Evolutionary conservation across 2,113 vertebrate species (phyloP).

Genomic region (Grantiella picta): DNA sequence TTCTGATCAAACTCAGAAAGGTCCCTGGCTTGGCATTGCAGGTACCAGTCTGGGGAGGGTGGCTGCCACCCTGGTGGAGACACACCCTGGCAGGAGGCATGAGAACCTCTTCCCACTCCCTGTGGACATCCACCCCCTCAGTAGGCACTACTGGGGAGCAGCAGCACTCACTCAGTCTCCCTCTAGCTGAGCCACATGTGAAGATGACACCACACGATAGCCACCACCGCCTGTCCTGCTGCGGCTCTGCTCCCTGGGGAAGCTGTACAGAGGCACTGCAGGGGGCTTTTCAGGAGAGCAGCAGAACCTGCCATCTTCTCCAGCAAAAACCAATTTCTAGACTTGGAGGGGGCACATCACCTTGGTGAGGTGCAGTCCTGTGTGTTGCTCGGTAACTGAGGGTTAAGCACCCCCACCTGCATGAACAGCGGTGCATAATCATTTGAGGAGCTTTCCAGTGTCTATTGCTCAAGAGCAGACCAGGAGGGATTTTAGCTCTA

Average conservation of each 20-base stretch:
- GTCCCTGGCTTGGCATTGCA: not conserved
- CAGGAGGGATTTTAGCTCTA: not conserved
- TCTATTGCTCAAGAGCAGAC: not conserved
- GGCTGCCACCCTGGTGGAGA: not conserved
- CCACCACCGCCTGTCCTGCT: fast-evolving
- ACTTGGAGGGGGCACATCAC: not conserved
- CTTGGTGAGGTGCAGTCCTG: not conserved
- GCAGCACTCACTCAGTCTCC: not conserved
- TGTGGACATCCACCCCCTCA: fast-evolving
- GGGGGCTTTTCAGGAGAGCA: not conserved
- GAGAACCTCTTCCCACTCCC: fast-evolving
- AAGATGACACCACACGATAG: not conserved
- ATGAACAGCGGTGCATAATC: fast-evolving
- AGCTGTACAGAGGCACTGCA: fast-evolving
- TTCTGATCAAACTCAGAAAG: not conserved
- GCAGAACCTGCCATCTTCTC: not conserved
- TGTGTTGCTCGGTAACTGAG: not conserved
- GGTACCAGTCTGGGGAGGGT: not conserved
- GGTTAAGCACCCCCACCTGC: not conserved
- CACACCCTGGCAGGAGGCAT: not conserved
- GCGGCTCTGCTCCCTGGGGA: not conserved
- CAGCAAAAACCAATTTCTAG: not conserved
- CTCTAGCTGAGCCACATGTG: fast-evolving
- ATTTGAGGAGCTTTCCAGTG: not conserved
- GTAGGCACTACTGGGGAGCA: not conserved